These are phyloP conservation scores for Monochamus saltuarius DNA, from an alignment of 1,140 invertebrate genomes.

Conservation along the genomic window DNA sequence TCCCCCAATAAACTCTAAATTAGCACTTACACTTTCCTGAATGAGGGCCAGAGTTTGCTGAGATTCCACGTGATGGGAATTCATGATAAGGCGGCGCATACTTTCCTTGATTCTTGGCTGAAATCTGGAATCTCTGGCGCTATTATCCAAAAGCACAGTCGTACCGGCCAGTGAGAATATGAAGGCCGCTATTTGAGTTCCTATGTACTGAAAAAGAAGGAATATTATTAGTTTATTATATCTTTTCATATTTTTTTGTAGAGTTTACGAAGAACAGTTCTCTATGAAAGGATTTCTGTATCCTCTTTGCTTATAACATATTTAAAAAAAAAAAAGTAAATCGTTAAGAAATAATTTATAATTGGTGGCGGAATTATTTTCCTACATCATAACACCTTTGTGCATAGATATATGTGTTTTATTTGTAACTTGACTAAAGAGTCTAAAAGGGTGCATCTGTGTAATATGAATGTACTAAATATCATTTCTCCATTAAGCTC, in stretches of 20 bases:
- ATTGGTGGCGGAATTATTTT: no score
- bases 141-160: slow-evolving; percentile 75
- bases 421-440: no score
- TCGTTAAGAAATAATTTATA: no score
- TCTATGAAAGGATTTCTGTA: no score
- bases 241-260: neutral
- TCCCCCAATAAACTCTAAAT: neutral
- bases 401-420: no score
- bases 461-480: no score
- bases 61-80: slow-evolving; percentile 65
- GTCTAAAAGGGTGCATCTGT: no score
- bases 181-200: slow-evolving; percentile 69
- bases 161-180: slow-evolving; percentile 71
- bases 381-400: no score
- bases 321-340: no score
- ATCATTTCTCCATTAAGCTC: no score
- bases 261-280: no score
- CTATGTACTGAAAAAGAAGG: slow-evolving; percentile 63
- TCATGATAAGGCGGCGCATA: slow-evolving; percentile 70
- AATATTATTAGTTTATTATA: slow-evolving; percentile 9
- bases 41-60: slow-evolving; percentile 69
- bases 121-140: slow-evolving; percentile 73
- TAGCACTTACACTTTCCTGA: slow-evolving; percentile 76
- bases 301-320: no score
- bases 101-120: slow-evolving; percentile 71